These are phyloP conservation scores for Tokudaia muenninki DNA, from an alignment of 2,797 vertebrate species.

Conservation along the genomic window DNA sequence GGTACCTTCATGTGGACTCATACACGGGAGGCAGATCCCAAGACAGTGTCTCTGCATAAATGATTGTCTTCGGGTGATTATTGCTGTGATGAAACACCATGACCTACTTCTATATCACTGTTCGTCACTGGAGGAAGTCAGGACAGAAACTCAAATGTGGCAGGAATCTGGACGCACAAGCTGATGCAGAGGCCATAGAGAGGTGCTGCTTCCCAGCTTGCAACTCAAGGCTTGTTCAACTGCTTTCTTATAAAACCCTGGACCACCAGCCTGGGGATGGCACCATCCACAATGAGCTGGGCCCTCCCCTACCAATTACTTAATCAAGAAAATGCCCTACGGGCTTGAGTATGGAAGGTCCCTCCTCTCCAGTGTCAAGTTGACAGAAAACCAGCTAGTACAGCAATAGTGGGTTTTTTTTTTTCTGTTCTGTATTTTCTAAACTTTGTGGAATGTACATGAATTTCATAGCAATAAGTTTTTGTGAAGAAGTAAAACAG, in stretches of 20 bases:
- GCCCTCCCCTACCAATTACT: background rate
- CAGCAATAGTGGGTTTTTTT: background rate
- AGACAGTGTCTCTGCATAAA: too few species aligned
- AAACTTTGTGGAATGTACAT: background rate
- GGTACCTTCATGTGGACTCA: background rate
- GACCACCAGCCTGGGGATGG: background rate
- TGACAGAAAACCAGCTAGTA: background rate
- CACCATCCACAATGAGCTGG: background rate
- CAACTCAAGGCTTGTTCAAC: background rate
- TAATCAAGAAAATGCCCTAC: background rate
- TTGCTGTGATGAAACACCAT: background rate
- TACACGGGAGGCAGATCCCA: background rate
- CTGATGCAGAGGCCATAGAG: background rate
- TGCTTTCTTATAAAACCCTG: background rate
- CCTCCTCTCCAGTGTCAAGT: background rate
- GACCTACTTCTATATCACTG: background rate
- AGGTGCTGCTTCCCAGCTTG: background rate
- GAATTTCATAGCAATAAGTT: background rate
- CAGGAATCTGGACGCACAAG: background rate
- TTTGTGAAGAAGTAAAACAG: background rate
- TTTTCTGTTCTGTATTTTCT: background rate
- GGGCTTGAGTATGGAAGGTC: background rate
- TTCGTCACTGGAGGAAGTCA: background rate
- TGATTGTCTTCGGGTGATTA: background rate
- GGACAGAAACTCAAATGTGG: background rate